Percentiles rank a stretch among this genome's conserved stretches.
These are phyloP conservation scores for Alosa sapidissima DNA, from an alignment of 2,797 vertebrate species.

Conservation along the genomic window DNA sequence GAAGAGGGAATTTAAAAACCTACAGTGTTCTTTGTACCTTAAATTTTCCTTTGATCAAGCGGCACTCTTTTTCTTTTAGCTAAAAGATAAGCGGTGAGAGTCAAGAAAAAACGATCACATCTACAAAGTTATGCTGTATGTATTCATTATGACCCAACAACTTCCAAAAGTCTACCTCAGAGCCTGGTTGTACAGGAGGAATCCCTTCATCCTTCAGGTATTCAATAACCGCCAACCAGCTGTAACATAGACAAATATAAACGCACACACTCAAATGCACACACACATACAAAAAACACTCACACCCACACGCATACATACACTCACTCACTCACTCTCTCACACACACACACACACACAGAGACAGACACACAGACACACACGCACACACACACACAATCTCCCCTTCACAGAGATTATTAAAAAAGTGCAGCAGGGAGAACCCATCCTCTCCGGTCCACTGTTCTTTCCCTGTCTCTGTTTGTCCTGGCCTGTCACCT, in stretches of 20 bases:
- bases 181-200: background rate
- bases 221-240: background rate
- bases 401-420: background rate
- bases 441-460: too few relatives aligned
- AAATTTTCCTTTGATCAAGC: background rate
- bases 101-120: background rate
- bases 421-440: background rate
- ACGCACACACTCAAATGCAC: background rate
- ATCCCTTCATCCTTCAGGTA: background rate
- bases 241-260: background rate
- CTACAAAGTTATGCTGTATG: background rate
- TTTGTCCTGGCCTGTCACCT: slow-evolving; percentile 6
- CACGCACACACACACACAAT: background rate
- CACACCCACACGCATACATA: background rate
- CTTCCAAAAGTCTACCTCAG: background rate
- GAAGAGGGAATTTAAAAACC: background rate
- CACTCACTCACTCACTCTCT: background rate
- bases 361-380: background rate
- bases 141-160: background rate
- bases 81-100: background rate
- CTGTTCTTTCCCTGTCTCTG: background rate
- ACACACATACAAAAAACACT: background rate
- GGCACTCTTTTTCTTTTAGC: background rate
- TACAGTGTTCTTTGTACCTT: background rate
- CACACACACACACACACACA: too few relatives aligned